Base-by-base conservation (phyloP, 2,797 vertebrate species). In the Sylvia borin region DNA sequence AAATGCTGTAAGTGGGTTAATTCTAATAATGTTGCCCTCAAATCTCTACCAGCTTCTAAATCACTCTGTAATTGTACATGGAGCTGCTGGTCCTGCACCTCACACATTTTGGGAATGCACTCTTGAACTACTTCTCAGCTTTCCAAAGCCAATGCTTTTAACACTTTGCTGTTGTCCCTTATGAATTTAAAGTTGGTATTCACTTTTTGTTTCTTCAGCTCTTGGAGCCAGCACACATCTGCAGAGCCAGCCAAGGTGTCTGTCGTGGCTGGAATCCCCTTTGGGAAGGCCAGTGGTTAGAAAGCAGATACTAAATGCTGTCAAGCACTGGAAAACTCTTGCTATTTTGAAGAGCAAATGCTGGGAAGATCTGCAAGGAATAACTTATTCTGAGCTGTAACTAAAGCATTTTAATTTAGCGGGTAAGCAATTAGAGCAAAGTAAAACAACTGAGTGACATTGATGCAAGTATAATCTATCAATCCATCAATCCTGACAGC, bases 341-440 rank as follows among this genome's bases (percentile, higher is more conserved):
- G 40, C 55, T 87, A 40, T 79, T 88, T 83, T 91, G 61, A 71
- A 62, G 26, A 53, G 53, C 66, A 66, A 85, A 71, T 32, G 38
- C 72, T 85, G 66, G 47, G 58, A 79, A 53, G 64, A 64, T 88
- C 62, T 65, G 62, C 34, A 65, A 91, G 54, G 60, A 90, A 50
- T 73, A 83, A 89, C 43, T 66, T 61, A 31, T n/a, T 84, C 58
- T 90, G 45, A 92, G 71, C 68, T 74, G 45, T 57, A 85, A 50
- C 77, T 17, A 42, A 77, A 91, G 38, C 34, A 71, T 82, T 95
- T 90, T 47, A 60, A 40, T 68, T 76, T 70, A 43, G 29, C 9
- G 12, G 71, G 58, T 76, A 70, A 93, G 62, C 70, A 90, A 54
- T 64, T 68, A 42, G 55, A 83, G 87, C n/a, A 86, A 93, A 94